Percentiles rank a stretch among this genome's conserved stretches.
Conservation (phyloP, 2,113 vertebrate species). For the Sakesphorus luctuosus region DNA sequence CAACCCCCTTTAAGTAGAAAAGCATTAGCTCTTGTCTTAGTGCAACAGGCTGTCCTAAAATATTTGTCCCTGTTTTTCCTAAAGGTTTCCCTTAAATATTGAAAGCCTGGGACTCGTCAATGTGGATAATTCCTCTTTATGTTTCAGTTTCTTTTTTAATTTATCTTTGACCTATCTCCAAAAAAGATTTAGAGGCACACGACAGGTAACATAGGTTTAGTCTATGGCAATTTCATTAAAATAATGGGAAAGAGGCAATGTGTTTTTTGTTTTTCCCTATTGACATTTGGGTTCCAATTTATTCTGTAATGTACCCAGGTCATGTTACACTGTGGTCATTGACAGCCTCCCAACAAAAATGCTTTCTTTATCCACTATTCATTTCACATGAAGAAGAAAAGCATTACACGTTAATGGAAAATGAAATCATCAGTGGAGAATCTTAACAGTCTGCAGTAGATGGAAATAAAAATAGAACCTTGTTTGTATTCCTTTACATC, state of each 20-base stretch:
- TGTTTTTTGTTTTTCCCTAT: not conserved
- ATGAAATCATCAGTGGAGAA: not conserved
- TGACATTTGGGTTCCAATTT: not conserved
- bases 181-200: not conserved
- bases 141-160: not conserved
- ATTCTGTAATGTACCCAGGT: not conserved
- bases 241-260: not conserved
- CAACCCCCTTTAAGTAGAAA: not conserved
- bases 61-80: not conserved
- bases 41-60: not conserved
- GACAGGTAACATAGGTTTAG: not conserved
- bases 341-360: not conserved
- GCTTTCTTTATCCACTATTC: not conserved
- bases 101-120: not conserved
- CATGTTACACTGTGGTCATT: not conserved
- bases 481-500: not conserved
- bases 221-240: not conserved
- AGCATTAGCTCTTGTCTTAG: not conserved
- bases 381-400: not conserved
- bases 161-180: not conserved
- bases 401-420: not conserved
- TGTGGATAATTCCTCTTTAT: not conserved
- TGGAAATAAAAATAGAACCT: not conserved
- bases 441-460: not conserved
- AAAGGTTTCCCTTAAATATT: not conserved